Evolutionary conservation across 2,888 invertebrate genomes (phyloP), one percentile per base, ranked within the genome.

Genomic region (Neoaliturus tenellus): DNA sequence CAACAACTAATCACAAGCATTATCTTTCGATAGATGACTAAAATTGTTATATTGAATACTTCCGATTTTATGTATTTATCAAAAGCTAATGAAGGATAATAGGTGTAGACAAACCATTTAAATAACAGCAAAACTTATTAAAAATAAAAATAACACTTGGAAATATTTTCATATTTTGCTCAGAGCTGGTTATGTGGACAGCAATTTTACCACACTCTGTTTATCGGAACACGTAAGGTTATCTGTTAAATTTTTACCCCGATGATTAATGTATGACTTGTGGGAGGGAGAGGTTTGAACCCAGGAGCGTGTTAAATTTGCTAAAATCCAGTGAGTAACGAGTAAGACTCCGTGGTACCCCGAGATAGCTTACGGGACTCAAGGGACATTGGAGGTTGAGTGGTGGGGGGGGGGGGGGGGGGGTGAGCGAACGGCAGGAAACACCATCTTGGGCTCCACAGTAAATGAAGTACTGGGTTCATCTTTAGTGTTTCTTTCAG

Each of bases 301-400:
- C 62, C 62, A 12, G 62, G 4, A 8, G 55, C 20, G 55, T 17
- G 62, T 62, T 62, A 62, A 62, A 62, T 62, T 31, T 62, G 28
- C 62, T 62, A 62, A 62, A 28, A 62, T 62, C 62, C 31, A 23
- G 23, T 28, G 62, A 62, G 62, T 28, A 62, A 62, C 62, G 31
- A 62, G 62, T 62, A 31, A 31, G 62, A 31, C 62, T 31, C 14
- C 62, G 10, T 17, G 62, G 62, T 28, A 62, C 14, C 58, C 5
- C 31, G 23, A 31, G 25, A 62, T 62, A 31, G 62, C 62, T 62
- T 62, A 62, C 28, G 31, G 62, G 62, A 62, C 62, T 28, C 62
- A 28, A 14, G 62, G 62, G 62, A 62, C 17, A 4, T 17, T 12
- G n/a, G 12, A n/a, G 51, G 51, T 17, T 4, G 4, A 17, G n/a